Conservation (phyloP, 2,113 vertebrate species). For the Mormyrus lacerda region DNA sequence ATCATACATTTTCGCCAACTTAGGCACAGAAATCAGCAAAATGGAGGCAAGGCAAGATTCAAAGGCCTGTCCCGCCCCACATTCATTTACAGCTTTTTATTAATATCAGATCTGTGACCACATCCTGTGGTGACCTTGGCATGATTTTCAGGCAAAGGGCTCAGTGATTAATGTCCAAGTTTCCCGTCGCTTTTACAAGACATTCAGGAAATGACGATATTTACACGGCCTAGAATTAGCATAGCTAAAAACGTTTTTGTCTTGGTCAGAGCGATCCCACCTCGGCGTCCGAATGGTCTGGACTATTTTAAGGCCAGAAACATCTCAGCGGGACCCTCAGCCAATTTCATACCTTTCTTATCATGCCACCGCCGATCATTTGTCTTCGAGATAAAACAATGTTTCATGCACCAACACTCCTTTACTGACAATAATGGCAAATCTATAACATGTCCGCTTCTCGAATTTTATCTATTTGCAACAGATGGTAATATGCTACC, state of each 20-base stretch:
- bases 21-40: background rate
- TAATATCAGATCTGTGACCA: background rate
- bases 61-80: background rate
- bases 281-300: background rate
- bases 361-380: background rate
- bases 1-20: background rate
- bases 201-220: background rate
- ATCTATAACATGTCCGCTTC: slow-evolving; percentile 51
- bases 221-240: background rate
- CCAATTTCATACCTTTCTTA: background rate
- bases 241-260: background rate
- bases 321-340: background rate
- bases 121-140: background rate
- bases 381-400: background rate
- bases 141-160: background rate
- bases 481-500: slow-evolving; percentile 64
- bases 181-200: background rate
- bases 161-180: background rate
- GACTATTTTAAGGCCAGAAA: background rate
- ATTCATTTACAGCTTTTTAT: background rate
- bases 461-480: slow-evolving; percentile 59
- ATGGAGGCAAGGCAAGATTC: background rate
- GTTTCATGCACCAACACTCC: slow-evolving; percentile 35
- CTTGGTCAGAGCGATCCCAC: background rate
- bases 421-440: slow-evolving; percentile 48